These are phyloP conservation scores for Nemoura dubitans DNA, from an alignment of 2,888 invertebrate genomes.

Conservation along the genomic window DNA sequence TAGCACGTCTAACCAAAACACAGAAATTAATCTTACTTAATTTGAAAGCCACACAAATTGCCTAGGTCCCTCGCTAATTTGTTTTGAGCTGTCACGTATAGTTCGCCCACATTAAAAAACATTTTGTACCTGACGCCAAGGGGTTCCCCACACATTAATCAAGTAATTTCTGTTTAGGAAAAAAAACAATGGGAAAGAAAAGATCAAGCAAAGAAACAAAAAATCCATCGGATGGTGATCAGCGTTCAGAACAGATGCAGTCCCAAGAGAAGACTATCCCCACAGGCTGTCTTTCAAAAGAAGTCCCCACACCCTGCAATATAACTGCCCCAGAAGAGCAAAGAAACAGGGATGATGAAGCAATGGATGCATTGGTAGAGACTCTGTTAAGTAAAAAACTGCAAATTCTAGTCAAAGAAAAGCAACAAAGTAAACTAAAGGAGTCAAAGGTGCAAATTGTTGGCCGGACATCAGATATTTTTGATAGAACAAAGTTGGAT, in stretches of 20 bases:
- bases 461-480: neutral
- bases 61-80: no score
- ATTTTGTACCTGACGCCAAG: no score
- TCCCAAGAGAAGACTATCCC: neutral
- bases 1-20: no score
- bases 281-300: neutral
- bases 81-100: no score
- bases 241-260: neutral
- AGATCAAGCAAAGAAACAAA: neutral
- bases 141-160: no score
- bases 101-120: no score
- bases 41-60: no score
- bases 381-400: slow-evolving; percentile 31
- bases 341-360: slow-evolving; percentile 7
- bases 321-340: neutral
- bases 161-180: neutral
- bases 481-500: slow-evolving; percentile 30
- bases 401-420: slow-evolving; percentile 18
- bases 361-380: slow-evolving; percentile 35
- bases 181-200: neutral
- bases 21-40: no score
- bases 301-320: neutral
- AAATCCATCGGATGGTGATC: neutral
- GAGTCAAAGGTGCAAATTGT: slow-evolving; percentile 9
- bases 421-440: slow-evolving; percentile 14